Base-by-base conservation (phyloP, 2,888 invertebrate genomes). In the Drosophila paranaensis region DNA sequence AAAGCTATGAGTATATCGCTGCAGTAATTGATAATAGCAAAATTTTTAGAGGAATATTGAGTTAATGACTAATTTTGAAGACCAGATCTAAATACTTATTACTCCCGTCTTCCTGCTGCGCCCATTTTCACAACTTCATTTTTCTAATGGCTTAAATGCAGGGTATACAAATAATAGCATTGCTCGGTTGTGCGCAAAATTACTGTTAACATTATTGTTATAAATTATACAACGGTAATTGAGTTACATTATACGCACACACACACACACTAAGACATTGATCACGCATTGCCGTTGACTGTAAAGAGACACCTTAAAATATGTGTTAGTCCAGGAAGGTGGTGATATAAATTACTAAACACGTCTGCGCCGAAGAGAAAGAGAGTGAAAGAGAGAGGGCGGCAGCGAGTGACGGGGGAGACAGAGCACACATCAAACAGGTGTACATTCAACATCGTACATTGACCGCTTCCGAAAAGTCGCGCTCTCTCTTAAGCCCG, bases 381-480 rank as follows among this genome's bases (percentile, higher is more conserved):
- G 50, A 35, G 50, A 50, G 50, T 33, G 50, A 50, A 16, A 30
- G 50, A 51, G 67, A 53, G 79, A 53, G 64, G 14, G 30, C 11
- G 20, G 20, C 20, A 5, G 66, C 11, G 33, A 3, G 16, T 30
- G 48, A 10, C 11, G 33, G 35, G 13, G 33, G 74, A 56, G 71
- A 60, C 20, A 20, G 58, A 46, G 53, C 66, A 16, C 37, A 58
- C 55, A 55, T 68, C 56, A 57, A 78, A 74, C 82, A 83, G 82
- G 82, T 83, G 82, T 76, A 84, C 79, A 74, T 77, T 80, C 69
- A 77, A 69, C 68, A 50, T 68, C 74, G 77, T 77, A 74, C 81
- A 86, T 85, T 82, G 88, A 84, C 87, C 82, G 82, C 77, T 67
- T 71, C 62, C 43, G 48, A 56, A 54, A 76, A 61, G 63, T 50